phyloP scores from a whole-genome alignment of 2,888 invertebrate species.

The Drosophila fungiperda region DNA sequence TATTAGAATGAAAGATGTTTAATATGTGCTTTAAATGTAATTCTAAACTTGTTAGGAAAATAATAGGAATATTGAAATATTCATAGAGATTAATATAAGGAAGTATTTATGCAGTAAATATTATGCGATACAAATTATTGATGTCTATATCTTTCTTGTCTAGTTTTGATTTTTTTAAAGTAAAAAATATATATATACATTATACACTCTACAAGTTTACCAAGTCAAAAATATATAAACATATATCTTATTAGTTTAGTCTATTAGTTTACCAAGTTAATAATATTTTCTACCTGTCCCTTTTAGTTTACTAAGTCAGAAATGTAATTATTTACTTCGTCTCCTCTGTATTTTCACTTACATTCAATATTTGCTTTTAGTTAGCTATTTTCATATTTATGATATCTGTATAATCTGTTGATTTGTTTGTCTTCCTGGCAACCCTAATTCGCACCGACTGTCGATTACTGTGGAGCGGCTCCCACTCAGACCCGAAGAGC shows the following conservation, averaged over 20 bases:
- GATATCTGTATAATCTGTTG: background rate
- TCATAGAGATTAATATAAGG: too few species aligned
- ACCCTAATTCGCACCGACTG: conserved; percentile 2
- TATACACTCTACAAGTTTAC: too few species aligned
- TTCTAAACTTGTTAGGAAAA: background rate
- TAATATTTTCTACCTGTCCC: background rate
- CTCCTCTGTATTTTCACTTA: background rate
- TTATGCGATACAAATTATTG: too few species aligned
- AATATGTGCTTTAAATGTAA: background rate
- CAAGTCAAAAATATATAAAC: too few species aligned
- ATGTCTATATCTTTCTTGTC: too few species aligned
- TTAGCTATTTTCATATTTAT: background rate
- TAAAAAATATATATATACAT: background rate
- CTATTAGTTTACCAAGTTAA: background rate
- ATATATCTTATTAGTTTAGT: background rate
- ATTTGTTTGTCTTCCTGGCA: conserved; percentile 18
- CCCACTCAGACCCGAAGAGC: conserved; percentile 36
- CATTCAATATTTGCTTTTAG: background rate
- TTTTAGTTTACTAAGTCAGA: too few species aligned
- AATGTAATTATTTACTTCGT: background rate
- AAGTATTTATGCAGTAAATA: too few species aligned
- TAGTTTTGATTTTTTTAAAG: background rate
- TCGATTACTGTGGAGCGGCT: conserved; percentile 39
- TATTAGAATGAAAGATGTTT: background rate
- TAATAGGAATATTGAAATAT: too few species aligned